Base-by-base conservation (phyloP, 2,797 vertebrate genomes). In the Myotis vivesi region DNA sequence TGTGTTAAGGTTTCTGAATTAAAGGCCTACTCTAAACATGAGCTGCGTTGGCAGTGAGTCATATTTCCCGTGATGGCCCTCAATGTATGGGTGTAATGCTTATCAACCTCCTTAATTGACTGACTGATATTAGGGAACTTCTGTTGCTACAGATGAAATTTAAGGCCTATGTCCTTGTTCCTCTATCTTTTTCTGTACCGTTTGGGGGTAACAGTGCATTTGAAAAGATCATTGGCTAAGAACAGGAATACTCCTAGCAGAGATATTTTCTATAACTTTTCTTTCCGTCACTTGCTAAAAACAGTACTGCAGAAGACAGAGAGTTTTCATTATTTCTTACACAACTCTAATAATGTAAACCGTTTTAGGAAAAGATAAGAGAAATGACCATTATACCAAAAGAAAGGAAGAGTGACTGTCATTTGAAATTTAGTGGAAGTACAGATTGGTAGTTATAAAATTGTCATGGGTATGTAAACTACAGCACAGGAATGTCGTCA, bases 311-410 rank as follows among this genome's bases (percentile, higher is more conserved):
- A 92, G 53, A 87, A 93, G 82, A 59, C 17, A 89, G 55, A 93
- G 51, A n/a, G 30, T 95, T 88, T 96, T 81, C 20, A 46, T 64
- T 85, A 89, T 77, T 82, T 95, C 71, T 89, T 44, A 85, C n/a
- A 68, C 16, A 89, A 79, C 16, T 81, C 73, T 75, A 91, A 66
- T 69, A 87, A 75, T 6, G 16, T 76, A 51, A 89, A 94, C 16
- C n/a, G 8, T 89, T 95, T 84, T 57, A 85, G 41, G 46, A 44
- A 75, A 88, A 79, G 23, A 36, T 46, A 87, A 64, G 57, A 62
- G 82, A 20, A 89, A 88, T 28, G 33, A 49, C 16, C 25, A 38
- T 11, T 84, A 66, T 28, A 85, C 59, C 19, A 66, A 79, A 62
- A 91, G 41, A 89, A 66, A 83, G 79, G 36, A 73, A 84, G 25